Conservation (phyloP, 2,888 invertebrate species). For the Drosophila setosimentum region DNA sequence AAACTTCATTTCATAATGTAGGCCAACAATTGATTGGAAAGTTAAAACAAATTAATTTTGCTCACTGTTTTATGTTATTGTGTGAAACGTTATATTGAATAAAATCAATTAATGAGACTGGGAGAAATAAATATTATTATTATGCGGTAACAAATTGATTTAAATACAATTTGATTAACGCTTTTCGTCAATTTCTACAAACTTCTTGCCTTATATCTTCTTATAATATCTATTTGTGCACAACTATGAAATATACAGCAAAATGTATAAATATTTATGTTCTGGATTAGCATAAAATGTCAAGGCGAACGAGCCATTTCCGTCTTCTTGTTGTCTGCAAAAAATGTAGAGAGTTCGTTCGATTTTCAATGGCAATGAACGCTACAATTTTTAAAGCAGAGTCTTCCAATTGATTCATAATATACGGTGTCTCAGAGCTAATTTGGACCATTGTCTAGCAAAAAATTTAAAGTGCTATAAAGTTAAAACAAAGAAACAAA, state of each 20-base stretch:
- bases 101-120: background rate
- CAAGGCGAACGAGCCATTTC: background rate
- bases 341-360: background rate
- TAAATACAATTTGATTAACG: too few relatives aligned
- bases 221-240: too few relatives aligned
- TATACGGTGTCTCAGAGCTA: too few relatives aligned
- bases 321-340: background rate
- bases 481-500: too few relatives aligned
- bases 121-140: background rate
- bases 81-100: background rate
- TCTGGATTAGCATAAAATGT: background rate
- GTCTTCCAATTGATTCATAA: too few relatives aligned
- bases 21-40: background rate
- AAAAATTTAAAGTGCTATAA: too few relatives aligned
- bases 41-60: too few relatives aligned
- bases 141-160: background rate
- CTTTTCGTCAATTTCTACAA: too few relatives aligned
- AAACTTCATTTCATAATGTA: background rate
- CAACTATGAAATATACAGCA: background rate
- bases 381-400: background rate
- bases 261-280: background rate
- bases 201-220: too few relatives aligned
- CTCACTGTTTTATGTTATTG: background rate
- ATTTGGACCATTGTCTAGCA: too few relatives aligned
- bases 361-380: background rate